A percentile compares a stretch with the other conserved stretches of the same genome.
These are phyloP conservation scores for Drosophila oshimai DNA, from an alignment of 1,140 invertebrate species.

Conservation along the genomic window DNA sequence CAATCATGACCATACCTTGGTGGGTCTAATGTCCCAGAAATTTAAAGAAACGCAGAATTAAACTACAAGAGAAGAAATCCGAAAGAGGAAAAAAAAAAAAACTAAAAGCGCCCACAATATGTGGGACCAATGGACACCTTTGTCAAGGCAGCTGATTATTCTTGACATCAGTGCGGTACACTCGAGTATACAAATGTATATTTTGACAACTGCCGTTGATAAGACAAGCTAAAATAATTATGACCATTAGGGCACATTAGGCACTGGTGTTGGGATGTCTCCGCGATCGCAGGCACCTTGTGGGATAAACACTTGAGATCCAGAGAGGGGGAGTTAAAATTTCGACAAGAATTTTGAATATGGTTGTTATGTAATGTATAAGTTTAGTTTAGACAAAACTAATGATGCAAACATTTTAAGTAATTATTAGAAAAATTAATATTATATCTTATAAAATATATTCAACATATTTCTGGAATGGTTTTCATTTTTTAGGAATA, in stretches of 20 bases:
- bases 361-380: too few relatives aligned
- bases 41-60: conserved; percentile 62
- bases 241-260: conserved; percentile 69
- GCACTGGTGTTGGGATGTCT: conserved; percentile 41
- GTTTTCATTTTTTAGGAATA: too few relatives aligned
- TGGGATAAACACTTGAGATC: conserved; percentile 21
- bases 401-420: too few relatives aligned
- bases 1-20: conserved; percentile 67
- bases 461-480: too few relatives aligned
- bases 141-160: conserved; percentile 59
- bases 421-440: too few relatives aligned
- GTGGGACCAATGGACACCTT: conserved; percentile 67
- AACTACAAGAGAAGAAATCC: conserved; percentile 47
- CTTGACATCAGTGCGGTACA: conserved; percentile 41
- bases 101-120: conserved; percentile 70
- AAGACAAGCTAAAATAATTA: conserved; percentile 77
- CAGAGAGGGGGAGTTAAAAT: background rate
- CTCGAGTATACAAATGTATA: conserved; percentile 52
- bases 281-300: conserved; percentile 15
- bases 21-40: conserved; percentile 12
- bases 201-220: conserved; percentile 63
- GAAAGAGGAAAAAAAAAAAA: conserved; percentile 8
- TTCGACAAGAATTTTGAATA: background rate
- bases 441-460: too few relatives aligned
- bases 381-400: too few relatives aligned